These are phyloP conservation scores for Macroramphosus scolopax DNA, from an alignment of 2,797 vertebrate species.

Conservation along the genomic window DNA sequence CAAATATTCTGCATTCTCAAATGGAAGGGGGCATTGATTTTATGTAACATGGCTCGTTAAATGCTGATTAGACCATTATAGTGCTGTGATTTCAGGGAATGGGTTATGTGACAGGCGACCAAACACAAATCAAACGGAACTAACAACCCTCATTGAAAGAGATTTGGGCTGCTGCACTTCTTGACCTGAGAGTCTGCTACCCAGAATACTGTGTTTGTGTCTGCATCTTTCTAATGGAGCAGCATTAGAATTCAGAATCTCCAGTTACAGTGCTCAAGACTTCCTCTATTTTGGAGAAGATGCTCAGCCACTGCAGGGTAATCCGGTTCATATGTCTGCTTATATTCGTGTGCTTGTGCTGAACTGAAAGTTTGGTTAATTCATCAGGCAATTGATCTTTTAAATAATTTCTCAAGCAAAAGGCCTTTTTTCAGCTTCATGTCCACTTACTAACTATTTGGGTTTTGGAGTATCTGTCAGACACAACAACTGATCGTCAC, in stretches of 20 bases:
- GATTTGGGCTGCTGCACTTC: conserved; percentile 52
- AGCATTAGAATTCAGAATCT: conserved; percentile 15
- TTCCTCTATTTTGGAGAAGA: conserved; percentile 16
- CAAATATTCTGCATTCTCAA: conserved; percentile 72
- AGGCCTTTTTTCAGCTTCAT: too few species aligned
- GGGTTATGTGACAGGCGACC: conserved; percentile 68
- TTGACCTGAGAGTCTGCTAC: conserved; percentile 42
- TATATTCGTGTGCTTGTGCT: neutral
- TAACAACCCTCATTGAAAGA: conserved; percentile 62
- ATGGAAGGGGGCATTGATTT: conserved; percentile 75
- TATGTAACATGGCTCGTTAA: conserved; percentile 78
- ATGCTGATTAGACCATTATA: conserved; percentile 79
- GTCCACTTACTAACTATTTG: too few species aligned
- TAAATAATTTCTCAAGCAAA: neutral
- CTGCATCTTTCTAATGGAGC: conserved; percentile 26
- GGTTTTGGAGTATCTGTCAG: too few species aligned
- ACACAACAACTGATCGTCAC: too few species aligned
- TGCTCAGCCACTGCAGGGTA: conserved; percentile 8
- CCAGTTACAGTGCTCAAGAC: conserved; percentile 16
- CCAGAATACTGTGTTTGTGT: conserved; percentile 29
- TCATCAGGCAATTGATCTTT: neutral
- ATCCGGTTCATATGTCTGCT: conserved; percentile 3
- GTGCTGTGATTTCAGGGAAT: conserved; percentile 75
- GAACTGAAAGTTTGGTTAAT: neutral
- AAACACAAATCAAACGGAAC: conserved; percentile 69